Conservation (phyloP, 2,888 invertebrate species). For the Fragum whitleyi region DNA sequence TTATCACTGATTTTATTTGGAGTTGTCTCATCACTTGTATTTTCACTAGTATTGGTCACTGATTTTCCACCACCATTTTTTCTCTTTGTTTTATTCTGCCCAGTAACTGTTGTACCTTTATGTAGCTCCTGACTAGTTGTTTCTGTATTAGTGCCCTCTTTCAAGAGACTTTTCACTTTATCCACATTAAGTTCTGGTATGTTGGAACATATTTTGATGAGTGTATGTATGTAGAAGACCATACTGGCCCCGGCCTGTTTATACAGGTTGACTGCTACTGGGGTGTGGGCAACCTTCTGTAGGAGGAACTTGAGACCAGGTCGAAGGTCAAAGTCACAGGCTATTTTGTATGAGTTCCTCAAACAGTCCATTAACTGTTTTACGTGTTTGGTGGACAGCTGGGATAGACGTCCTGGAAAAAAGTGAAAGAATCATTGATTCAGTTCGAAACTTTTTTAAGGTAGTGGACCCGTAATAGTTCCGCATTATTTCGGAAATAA, state of each 20-base stretch:
- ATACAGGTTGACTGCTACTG: slow-evolving; percentile 84
- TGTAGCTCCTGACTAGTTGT: background rate
- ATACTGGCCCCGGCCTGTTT: slow-evolving; percentile 95
- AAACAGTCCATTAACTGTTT: slow-evolving; percentile 85
- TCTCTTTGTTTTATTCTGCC: background rate
- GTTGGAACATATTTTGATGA: slow-evolving; percentile 92
- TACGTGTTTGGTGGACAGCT: slow-evolving; percentile 79
- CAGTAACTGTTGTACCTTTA: background rate
- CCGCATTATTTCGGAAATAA: too few species aligned
- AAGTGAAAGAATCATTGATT: too few species aligned
- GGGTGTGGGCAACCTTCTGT: slow-evolving; percentile 89
- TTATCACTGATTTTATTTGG: background rate
- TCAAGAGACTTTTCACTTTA: slow-evolving; percentile 59
- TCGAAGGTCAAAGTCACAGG: slow-evolving; percentile 94
- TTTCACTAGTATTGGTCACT: background rate
- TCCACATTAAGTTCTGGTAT: slow-evolving; percentile 66
- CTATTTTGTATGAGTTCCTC: slow-evolving; percentile 92
- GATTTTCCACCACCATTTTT: background rate
- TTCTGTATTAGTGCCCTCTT: slow-evolving; percentile 6
- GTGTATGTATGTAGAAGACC: slow-evolving; percentile 92
- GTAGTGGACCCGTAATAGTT: too few species aligned
- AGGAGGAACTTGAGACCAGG: slow-evolving; percentile 97
- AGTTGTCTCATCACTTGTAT: background rate
- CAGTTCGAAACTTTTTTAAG: too few species aligned
- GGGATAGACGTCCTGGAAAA: slow-evolving; percentile 78